Evolutionary conservation across 2,888 invertebrate species (phyloP).

Genomic region (Acrobasis repandana): DNA sequence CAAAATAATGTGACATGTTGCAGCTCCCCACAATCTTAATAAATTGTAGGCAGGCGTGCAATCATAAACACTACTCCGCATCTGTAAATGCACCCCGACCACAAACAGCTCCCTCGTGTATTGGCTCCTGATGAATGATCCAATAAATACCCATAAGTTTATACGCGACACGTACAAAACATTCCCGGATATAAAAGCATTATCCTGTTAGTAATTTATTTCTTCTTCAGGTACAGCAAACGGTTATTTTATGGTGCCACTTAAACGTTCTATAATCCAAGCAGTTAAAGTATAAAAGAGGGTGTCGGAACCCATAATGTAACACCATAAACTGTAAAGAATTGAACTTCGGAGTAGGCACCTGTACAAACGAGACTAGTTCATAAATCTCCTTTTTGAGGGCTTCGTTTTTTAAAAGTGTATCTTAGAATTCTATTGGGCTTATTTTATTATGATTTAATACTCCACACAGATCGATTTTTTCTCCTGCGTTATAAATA

Average conservation of each 20-base stretch:
- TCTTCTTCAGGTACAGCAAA: constrained; percentile 75
- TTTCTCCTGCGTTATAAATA: constrained; percentile 28
- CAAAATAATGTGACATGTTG: constrained; percentile 10
- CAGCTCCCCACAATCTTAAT: constrained; percentile 59
- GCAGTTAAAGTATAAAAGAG: constrained; percentile 72
- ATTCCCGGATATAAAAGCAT: constrained; percentile 78
- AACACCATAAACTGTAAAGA: constrained; percentile 67
- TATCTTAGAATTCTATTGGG: constrained; percentile 39
- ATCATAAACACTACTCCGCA: constrained; percentile 70
- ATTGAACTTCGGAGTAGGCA: constrained; percentile 60
- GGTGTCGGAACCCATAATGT: constrained; percentile 69
- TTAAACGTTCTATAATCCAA: constrained; percentile 77
- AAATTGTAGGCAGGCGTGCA: constrained; percentile 61
- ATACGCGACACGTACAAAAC: constrained; percentile 79
- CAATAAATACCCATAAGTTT: constrained; percentile 80
- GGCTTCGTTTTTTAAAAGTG: constrained; percentile 43
- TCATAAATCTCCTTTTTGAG: constrained; percentile 64
- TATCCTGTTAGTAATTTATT: constrained; percentile 82
- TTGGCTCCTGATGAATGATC: constrained; percentile 77
- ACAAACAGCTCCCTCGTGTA: constrained; percentile 74
- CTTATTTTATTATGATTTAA: constrained; percentile 43
- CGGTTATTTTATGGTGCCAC: constrained; percentile 77
- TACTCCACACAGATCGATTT: constrained; percentile 29
- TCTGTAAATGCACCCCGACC: constrained; percentile 76
- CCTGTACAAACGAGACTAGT: constrained; percentile 59